phyloP scores from a whole-genome alignment of 35 echinoderm and acorn worm genomes.

The Hemicentrotus pulcherrimus region DNA sequence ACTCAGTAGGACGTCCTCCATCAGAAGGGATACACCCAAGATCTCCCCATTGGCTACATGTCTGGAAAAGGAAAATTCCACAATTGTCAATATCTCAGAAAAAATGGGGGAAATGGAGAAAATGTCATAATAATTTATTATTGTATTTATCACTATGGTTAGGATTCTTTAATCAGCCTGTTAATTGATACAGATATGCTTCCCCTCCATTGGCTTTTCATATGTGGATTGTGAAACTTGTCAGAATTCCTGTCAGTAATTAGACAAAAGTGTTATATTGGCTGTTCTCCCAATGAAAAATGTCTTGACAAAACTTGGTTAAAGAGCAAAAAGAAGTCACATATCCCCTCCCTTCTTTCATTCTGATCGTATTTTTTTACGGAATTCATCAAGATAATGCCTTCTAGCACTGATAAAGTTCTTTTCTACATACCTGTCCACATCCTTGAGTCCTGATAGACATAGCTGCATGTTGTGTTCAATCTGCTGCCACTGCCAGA shows the following conservation, averaged over 20 bases:
- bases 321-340: neutral
- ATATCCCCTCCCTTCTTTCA: neutral
- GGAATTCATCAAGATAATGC: neutral
- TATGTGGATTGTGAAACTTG: no score
- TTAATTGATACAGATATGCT: no score
- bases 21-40: conserved; percentile 90
- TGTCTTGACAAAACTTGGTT: neutral
- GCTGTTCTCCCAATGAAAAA: no score
- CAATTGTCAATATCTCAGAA: no score
- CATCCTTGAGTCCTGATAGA: conserved; percentile 92
- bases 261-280: no score
- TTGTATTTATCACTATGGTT: no score
- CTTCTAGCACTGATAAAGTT: neutral
- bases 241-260: no score
- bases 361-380: neutral
- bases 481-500: conserved; percentile 90
- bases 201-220: no score
- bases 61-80: conserved; percentile 31
- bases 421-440: conserved; percentile 69
- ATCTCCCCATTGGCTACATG: conserved; percentile 96
- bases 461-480: conserved; percentile 95
- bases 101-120: no score
- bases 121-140: no score
- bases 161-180: no score
- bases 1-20: conserved; percentile 96